These are phyloP conservation scores for Sminthurides aquaticus DNA, from an alignment of 2,888 invertebrate species.

Conservation along the genomic window DNA sequence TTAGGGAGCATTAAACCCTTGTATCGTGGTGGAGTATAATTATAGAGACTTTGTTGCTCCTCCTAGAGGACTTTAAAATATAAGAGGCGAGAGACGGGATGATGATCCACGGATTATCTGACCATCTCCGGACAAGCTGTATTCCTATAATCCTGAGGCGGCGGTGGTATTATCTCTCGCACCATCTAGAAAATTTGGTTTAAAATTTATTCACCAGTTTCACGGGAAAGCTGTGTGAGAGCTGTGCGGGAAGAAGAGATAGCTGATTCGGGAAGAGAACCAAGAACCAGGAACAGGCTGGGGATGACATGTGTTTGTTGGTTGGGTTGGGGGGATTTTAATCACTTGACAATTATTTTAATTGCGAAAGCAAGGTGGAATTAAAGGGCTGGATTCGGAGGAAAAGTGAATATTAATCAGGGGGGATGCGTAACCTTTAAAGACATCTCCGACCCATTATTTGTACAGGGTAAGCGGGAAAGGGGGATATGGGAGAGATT, in stretches of 20 bases:
- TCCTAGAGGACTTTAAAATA: too few species aligned
- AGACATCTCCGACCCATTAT: background rate
- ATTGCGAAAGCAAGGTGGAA: background rate
- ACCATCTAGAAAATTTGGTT: background rate
- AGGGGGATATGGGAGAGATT: too few species aligned
- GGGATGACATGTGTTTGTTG: too few species aligned
- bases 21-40: background rate
- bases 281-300: background rate
- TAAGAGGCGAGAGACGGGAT: too few species aligned
- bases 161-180: background rate
- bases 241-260: background rate
- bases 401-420: background rate
- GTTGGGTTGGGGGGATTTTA: background rate
- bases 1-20: background rate
- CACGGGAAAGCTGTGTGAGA: background rate
- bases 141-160: too few species aligned
- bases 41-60: background rate
- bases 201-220: background rate
- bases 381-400: background rate
- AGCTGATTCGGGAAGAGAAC: background rate
- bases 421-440: background rate
- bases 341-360: background rate
- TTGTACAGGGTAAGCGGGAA: too few species aligned
- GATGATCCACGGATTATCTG: too few species aligned
- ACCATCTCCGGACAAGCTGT: too few species aligned